A percentile compares a stretch with the other conserved stretches of the same genome.
phyloP scores from a whole-genome alignment of 2,113 vertebrate species.

The Myocastor coypus region DNA sequence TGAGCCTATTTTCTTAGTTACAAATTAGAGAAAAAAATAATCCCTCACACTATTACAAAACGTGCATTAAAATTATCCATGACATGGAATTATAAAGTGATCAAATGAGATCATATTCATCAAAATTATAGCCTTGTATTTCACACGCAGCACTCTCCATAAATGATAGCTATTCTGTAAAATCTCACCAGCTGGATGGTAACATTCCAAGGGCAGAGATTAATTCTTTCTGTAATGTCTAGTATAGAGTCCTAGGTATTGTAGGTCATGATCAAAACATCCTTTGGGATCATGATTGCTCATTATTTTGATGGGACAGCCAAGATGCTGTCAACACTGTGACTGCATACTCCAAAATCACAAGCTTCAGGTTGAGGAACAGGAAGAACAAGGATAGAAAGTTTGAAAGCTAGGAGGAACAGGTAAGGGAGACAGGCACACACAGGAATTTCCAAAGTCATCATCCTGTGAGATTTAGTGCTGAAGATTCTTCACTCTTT shows the following conservation, averaged over 20 bases:
- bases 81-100: not conserved
- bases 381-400: not conserved
- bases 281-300: not conserved
- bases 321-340: not conserved
- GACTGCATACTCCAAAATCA: not conserved
- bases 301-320: not conserved
- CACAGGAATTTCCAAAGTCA: slow-evolving; percentile 42
- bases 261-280: not conserved
- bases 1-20: not conserved
- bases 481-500: slow-evolving; percentile 8
- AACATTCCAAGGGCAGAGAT: not conserved
- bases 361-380: not conserved
- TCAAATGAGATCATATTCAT: slow-evolving; percentile 36
- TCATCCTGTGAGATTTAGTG: slow-evolving; percentile 13
- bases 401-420: not conserved
- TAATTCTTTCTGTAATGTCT: not conserved
- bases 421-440: not conserved
- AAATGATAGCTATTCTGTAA: not conserved
- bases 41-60: not conserved
- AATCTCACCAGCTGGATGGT: not conserved
- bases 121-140: not conserved
- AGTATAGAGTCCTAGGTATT: not conserved
- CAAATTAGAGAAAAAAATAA: not conserved
- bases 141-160: not conserved
- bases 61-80: not conserved